A percentile compares a stretch with the other conserved stretches of the same genome.
These are phyloP conservation scores for Phalloptychus januarius DNA, from an alignment of 2,797 vertebrate genomes.

Conservation along the genomic window DNA sequence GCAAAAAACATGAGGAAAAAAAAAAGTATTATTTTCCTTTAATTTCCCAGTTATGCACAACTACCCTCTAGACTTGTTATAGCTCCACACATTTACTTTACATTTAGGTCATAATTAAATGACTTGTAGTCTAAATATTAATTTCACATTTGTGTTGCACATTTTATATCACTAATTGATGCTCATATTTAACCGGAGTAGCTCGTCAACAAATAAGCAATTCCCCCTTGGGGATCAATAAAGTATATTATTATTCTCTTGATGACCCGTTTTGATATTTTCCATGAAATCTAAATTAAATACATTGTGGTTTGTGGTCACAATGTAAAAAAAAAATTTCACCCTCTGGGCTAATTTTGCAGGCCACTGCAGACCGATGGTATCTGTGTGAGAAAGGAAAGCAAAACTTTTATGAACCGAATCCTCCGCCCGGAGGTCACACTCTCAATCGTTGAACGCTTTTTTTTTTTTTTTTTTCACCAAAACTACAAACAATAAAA, in stretches of 20 bases:
- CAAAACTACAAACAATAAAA: conserved; percentile 42
- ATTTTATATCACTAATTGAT: too few species aligned
- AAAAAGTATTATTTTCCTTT: background rate
- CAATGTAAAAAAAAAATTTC: background rate
- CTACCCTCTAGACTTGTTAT: background rate
- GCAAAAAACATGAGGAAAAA: background rate
- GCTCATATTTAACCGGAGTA: too few species aligned
- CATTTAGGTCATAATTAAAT: too few species aligned
- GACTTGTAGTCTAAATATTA: too few species aligned
- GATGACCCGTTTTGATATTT: background rate
- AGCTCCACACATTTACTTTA: too few species aligned
- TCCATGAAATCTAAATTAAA: background rate
- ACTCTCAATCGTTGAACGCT: conserved; percentile 25
- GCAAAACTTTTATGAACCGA: conserved; percentile 20
- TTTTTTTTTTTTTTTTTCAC: conserved; percentile 22
- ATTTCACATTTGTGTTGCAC: too few species aligned
- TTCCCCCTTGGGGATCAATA: too few species aligned
- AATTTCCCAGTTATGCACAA: background rate
- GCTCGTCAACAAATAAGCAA: too few species aligned
- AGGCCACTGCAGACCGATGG: background rate
- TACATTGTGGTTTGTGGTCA: background rate
- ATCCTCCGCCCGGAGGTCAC: conserved; percentile 41
- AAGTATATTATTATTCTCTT: background rate
- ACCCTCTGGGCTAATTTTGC: background rate
- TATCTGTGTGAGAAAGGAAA: conserved; percentile 37